A percentile compares a stretch with the other conserved stretches of the same genome.
Conservation (phyloP, 1,140 invertebrate species). For the Lordiphosa clarofinis region DNA sequence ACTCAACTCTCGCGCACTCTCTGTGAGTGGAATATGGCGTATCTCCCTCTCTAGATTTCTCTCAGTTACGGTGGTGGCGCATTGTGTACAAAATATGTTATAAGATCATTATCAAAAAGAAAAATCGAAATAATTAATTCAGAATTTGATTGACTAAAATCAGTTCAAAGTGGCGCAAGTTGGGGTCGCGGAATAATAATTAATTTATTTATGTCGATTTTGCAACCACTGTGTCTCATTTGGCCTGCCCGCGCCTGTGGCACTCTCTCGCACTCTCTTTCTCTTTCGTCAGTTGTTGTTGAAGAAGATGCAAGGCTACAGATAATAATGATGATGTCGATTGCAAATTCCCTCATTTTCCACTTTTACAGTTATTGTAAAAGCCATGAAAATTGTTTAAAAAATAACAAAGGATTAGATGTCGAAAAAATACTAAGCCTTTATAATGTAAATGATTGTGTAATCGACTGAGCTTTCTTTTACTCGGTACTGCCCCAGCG, state of each 20-base stretch:
- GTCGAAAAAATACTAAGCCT: slow-evolving; percentile 25
- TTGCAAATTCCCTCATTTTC: slow-evolving; percentile 26
- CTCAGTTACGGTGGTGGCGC: no score
- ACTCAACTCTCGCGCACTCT: background rate
- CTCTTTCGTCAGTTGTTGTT: slow-evolving; percentile 10
- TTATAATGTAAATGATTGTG: slow-evolving; percentile 4
- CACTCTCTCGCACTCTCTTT: slow-evolving; percentile 15
- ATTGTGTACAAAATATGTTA: background rate
- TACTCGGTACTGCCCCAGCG: slow-evolving; percentile 1
- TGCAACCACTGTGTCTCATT: no score
- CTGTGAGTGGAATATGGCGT: no score
- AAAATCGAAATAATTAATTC: background rate
- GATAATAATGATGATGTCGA: slow-evolving; percentile 35
- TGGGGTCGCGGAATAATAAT: no score
- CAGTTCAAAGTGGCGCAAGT: no score
- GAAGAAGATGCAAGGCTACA: slow-evolving; percentile 26
- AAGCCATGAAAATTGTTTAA: slow-evolving; percentile 15
- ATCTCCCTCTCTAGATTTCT: slow-evolving; percentile 5
- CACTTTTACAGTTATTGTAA: slow-evolving; percentile 49
- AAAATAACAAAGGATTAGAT: slow-evolving; percentile 38
- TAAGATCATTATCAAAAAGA: background rate
- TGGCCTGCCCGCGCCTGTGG: background rate
- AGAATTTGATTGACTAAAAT: no score
- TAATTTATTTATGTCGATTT: no score
- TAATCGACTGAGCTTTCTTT: slow-evolving; percentile 1